phyloP scores from a whole-genome alignment of 2,797 vertebrate species.

The Bradypus variegatus region DNA sequence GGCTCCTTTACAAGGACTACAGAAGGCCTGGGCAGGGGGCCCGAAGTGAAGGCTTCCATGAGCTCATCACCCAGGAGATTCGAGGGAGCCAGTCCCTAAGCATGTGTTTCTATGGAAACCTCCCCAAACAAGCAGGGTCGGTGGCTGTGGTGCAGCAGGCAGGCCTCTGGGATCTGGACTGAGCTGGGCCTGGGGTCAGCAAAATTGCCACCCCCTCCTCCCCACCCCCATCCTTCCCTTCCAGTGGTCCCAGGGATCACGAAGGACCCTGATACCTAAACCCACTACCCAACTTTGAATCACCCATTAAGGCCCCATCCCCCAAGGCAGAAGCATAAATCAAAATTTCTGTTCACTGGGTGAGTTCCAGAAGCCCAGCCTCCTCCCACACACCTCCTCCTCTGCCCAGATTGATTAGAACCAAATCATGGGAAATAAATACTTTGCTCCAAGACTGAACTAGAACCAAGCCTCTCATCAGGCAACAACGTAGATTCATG shows the following conservation, averaged over 20 bases:
- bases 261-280: not conserved
- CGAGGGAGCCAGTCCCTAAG: not conserved
- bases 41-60: not conserved
- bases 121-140: not conserved
- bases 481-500: not conserved
- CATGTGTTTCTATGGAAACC: not conserved
- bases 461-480: not conserved
- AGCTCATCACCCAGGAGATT: not conserved
- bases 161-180: not conserved
- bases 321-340: not conserved
- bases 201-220: too few species aligned
- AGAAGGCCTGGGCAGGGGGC: not conserved
- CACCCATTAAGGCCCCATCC: not conserved
- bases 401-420: not conserved
- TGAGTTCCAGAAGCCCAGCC: not conserved
- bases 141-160: not conserved
- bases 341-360: not conserved
- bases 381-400: not conserved
- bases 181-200: fast-evolving
- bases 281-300: not conserved
- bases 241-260: not conserved
- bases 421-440: not conserved
- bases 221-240: not conserved
- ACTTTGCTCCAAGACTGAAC: not conserved
- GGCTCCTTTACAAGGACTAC: not conserved